Evolutionary conservation across 1,140 invertebrate species (phyloP), one percentile per base, ranked within the genome.

Genomic region (Zaprionus inermis): DNA sequence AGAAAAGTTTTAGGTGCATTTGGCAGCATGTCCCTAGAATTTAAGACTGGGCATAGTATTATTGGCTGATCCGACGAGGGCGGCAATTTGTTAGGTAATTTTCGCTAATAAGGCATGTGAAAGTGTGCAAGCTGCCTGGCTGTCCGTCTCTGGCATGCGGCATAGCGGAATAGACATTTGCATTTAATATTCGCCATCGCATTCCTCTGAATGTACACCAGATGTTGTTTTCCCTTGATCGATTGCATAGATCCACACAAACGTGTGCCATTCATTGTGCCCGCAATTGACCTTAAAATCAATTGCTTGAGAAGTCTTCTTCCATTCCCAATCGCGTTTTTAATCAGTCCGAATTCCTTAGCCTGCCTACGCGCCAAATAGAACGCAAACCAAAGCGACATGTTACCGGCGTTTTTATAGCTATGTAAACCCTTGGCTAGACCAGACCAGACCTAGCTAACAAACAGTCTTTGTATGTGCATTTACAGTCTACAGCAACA

Each of bases 311-410:
- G n/a, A 3, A 44, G 6, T 44, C 38, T 44, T 44, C n/a, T 7
- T n/a, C n/a, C 7, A 16, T 44, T 44, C n/a, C n/a, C 41, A 46
- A 22, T 22, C 14, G 11, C 10, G 32, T 7, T 32, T 11, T 14
- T 22, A 16, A 59, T 30, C 10, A 7, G 38, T 28, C 14, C n/a
- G 10, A 60, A 14, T 57, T 18, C 5, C 30, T 32, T 9, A 7
- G 2, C 30, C 30, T 32, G 75, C 44, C 36, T 75, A 78, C 72
- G 76, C 72, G 76, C 49, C 59, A 61, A 56, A 52, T 65, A 51
- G 28, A 78, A 78, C 76, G 76, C 75, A 70, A n/a, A 34, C 20
- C 22, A 10, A 59, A 56, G 49, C 46, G 20, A 22, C 10, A 18
- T 0, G 38, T 44, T 44, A 44, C 38, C 38, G 38, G 7, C 20